Evolutionary conservation across 1,140 invertebrate genomes (phyloP).

Genomic region (Aphelenchoides fujianensis): DNA sequence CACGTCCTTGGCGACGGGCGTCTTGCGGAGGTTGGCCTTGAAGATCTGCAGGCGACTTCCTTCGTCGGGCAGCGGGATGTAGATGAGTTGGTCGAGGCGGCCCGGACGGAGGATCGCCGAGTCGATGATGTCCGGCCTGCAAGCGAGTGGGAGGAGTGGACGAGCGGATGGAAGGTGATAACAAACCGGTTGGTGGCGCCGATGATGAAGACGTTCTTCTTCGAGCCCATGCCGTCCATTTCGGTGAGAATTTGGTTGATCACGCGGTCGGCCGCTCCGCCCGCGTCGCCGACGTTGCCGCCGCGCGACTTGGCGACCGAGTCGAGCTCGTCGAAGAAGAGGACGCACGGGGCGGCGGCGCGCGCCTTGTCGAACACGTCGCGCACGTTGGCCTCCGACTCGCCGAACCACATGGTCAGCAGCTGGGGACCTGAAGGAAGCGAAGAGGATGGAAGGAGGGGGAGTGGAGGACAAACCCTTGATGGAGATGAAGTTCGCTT

Average conservation of each 20-base stretch:
- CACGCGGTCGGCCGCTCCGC: slow-evolving; percentile 90
- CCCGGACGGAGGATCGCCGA: slow-evolving; percentile 96
- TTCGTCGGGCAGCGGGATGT: slow-evolving; percentile 98
- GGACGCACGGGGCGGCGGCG: slow-evolving; percentile 91
- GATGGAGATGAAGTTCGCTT: slow-evolving; percentile 98
- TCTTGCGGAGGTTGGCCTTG: slow-evolving; percentile 90
- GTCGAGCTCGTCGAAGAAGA: slow-evolving; percentile 99
- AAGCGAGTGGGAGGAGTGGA: too few relatives aligned
- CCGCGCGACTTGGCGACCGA: slow-evolving; percentile 97
- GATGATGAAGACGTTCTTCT: slow-evolving; percentile 99
- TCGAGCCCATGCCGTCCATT: slow-evolving; percentile 98
- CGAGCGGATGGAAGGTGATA: too few relatives aligned
- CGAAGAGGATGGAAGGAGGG: too few relatives aligned
- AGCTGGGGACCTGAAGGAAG: slow-evolving; percentile 74
- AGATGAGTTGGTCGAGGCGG: slow-evolving; percentile 96
- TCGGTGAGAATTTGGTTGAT: slow-evolving; percentile 99
- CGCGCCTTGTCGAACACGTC: slow-evolving; percentile 99
- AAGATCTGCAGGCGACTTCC: slow-evolving; percentile 93
- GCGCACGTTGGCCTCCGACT: slow-evolving; percentile 96
- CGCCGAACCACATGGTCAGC: slow-evolving; percentile 99
- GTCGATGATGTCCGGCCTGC: slow-evolving; percentile 87
- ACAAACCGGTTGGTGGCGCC: slow-evolving; percentile 79
- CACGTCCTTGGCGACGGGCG: slow-evolving; percentile 90
- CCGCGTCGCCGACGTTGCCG: slow-evolving; percentile 87
- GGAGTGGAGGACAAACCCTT: too few relatives aligned